Evolutionary conservation across 2,797 vertebrate genomes (phyloP).

Genomic region (Lithobates sylvaticus): DNA sequence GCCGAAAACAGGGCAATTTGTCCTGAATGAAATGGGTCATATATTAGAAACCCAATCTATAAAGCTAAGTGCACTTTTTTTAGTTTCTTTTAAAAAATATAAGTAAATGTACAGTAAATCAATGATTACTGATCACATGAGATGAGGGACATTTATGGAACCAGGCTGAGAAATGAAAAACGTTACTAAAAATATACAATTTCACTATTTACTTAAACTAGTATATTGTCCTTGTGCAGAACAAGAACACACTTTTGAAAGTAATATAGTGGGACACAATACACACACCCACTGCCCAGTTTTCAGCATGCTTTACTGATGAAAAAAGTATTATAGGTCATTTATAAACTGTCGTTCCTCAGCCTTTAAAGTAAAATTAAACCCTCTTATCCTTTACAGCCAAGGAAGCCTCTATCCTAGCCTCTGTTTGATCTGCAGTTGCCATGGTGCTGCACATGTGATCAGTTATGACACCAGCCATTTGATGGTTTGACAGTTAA

Average conservation of each 20-base stretch:
- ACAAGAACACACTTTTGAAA: neutral
- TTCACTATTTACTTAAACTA: neutral
- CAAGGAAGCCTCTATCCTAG: no score
- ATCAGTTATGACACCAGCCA: no score
- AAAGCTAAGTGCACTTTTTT: slow-evolving; percentile 15
- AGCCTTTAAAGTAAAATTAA: no score
- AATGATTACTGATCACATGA: neutral
- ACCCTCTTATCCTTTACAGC: no score
- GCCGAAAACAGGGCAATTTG: neutral
- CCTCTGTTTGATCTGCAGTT: no score
- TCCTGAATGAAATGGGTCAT: slow-evolving; percentile 5
- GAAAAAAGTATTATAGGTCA: no score
- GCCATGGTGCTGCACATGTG: no score
- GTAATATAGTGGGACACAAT: neutral
- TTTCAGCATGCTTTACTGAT: no score
- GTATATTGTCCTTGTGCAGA: neutral
- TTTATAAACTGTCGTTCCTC: no score
- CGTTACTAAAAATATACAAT: neutral
- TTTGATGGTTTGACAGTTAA: no score
- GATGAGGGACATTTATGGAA: neutral
- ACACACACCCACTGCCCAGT: neutral
- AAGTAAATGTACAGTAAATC: slow-evolving; percentile 6
- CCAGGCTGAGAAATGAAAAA: neutral
- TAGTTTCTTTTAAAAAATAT: neutral
- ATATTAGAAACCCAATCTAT: neutral